phyloP scores from a whole-genome alignment of 2,888 invertebrate species.

The Drosophila trichaetosa region DNA sequence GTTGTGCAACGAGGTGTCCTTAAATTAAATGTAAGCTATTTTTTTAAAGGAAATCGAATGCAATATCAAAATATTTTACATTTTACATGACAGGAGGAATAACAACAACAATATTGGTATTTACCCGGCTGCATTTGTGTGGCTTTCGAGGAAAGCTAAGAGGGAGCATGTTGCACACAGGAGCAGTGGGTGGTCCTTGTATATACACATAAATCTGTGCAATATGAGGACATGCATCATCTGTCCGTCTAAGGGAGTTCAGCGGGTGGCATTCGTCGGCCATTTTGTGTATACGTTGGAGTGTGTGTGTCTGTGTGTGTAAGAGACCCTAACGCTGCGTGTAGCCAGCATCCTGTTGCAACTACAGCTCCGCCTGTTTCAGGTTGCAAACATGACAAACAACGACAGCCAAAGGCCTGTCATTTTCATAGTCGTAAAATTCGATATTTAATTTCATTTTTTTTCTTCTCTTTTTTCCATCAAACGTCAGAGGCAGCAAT shows the following conservation, averaged over 20 bases:
- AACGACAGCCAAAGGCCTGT: constrained; percentile 14
- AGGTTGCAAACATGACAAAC: constrained; percentile 27
- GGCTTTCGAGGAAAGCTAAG: constrained; percentile 25
- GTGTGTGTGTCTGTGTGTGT: neutral
- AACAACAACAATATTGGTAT: constrained; percentile 15
- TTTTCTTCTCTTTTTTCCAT: constrained; percentile 4
- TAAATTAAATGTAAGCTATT: constrained; percentile 35
- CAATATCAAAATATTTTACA: constrained; percentile 24
- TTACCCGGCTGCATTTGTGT: constrained; percentile 32
- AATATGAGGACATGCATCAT: constrained; percentile 71
- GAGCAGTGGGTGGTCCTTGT: constrained; percentile 30
- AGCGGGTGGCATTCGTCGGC: constrained; percentile 42
- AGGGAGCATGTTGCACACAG: constrained; percentile 7
- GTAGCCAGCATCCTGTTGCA: constrained; percentile 16
- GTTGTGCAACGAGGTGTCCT: constrained; percentile 11
- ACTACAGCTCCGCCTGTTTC: constrained; percentile 20
- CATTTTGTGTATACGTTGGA: constrained; percentile 42
- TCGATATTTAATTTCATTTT: constrained; percentile 26
- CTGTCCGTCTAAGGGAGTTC: constrained; percentile 39
- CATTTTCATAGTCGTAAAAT: constrained; percentile 41
- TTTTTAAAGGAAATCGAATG: constrained; percentile 37
- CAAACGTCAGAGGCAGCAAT: constrained; percentile 13
- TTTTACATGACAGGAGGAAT: constrained; percentile 15
- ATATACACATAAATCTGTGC: constrained; percentile 65
- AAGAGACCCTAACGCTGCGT: constrained; percentile 28